These are phyloP conservation scores for Embiotoca jacksoni DNA, from an alignment of 2,113 vertebrate genomes.

Conservation along the genomic window DNA sequence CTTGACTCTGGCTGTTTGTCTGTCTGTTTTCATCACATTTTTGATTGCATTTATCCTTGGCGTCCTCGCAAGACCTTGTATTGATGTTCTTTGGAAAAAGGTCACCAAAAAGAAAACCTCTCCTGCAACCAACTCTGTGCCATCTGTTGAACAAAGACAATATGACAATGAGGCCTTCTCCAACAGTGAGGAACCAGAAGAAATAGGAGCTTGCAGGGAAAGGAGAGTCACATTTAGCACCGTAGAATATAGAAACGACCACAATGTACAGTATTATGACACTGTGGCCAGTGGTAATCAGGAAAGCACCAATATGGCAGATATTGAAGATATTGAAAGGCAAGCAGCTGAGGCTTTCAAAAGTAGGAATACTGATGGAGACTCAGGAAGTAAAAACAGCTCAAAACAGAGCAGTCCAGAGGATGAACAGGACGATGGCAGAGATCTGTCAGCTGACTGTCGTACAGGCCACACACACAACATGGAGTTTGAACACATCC, in stretches of 20 bases:
- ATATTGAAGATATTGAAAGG: slow-evolving; percentile 37
- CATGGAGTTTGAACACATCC: slow-evolving; percentile 70
- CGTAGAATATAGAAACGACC: slow-evolving; percentile 24
- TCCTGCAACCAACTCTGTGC: background rate
- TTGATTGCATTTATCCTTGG: slow-evolving; percentile 90
- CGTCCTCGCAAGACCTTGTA: slow-evolving; percentile 85
- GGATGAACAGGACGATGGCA: slow-evolving; percentile 25
- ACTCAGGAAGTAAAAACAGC: slow-evolving; percentile 46
- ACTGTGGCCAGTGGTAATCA: slow-evolving; percentile 41
- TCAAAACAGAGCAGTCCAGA: slow-evolving; percentile 4
- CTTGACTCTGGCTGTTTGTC: slow-evolving; percentile 85
- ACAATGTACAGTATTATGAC: slow-evolving; percentile 73
- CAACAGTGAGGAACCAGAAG: slow-evolving; percentile 45
- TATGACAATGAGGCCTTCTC: slow-evolving; percentile 87
- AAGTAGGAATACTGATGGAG: background rate
- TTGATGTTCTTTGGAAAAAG: slow-evolving; percentile 82
- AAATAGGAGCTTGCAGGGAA: slow-evolving; percentile 38
- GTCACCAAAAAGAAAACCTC: slow-evolving; percentile 58
- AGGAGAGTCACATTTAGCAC: slow-evolving; percentile 73
- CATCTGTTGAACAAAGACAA: slow-evolving; percentile 49
- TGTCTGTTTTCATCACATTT: slow-evolving; percentile 91
- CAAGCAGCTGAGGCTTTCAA: slow-evolving; percentile 2
- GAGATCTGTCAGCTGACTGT: slow-evolving; percentile 8
- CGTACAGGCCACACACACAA: background rate
- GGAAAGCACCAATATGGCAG: slow-evolving; percentile 25